Evolutionary conservation across 2,797 vertebrate genomes (phyloP).

Genomic region (Acanthurus leucopareius): DNA sequence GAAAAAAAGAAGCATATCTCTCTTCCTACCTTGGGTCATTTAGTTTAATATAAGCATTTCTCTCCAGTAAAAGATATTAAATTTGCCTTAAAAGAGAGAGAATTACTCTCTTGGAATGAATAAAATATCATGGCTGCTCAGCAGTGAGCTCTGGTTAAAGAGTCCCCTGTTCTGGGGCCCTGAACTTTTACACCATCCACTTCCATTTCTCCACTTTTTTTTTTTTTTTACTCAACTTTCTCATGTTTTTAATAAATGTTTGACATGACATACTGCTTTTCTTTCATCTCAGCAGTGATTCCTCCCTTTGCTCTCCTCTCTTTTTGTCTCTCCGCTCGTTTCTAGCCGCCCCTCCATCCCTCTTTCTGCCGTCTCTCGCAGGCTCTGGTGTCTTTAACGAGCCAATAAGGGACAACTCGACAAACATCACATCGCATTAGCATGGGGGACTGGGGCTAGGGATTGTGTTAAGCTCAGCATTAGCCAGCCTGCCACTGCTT

Average conservation of each 20-base stretch:
- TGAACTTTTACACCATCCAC: constrained; percentile 1
- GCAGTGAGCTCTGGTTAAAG: constrained; percentile 9
- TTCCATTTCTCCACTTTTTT: background rate
- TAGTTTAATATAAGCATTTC: constrained; percentile 14
- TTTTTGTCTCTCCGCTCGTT: constrained; percentile 5
- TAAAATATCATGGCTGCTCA: background rate
- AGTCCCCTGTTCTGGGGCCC: background rate
- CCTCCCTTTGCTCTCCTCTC: background rate
- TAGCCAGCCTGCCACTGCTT: constrained; percentile 66
- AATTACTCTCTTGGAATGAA: background rate
- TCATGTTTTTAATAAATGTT: constrained; percentile 31
- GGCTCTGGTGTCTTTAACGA: constrained; percentile 62
- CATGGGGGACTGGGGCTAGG: constrained; percentile 52
- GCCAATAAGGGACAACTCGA: constrained; percentile 69
- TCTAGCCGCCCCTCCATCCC: constrained; percentile 21
- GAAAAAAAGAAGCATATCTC: constrained; percentile 5
- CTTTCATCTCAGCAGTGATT: constrained; percentile 31
- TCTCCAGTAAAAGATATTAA: constrained; percentile 7
- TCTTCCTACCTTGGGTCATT: constrained; percentile 19
- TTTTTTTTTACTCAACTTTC: constrained; percentile 7
- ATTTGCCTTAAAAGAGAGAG: background rate
- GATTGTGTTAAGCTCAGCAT: constrained; percentile 77
- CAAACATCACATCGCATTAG: constrained; percentile 75
- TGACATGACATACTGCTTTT: constrained; percentile 4
- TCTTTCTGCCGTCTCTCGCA: constrained; percentile 19